Conservation (phyloP, 2,113 vertebrate genomes). For the Sclerurus mexicanus region DNA sequence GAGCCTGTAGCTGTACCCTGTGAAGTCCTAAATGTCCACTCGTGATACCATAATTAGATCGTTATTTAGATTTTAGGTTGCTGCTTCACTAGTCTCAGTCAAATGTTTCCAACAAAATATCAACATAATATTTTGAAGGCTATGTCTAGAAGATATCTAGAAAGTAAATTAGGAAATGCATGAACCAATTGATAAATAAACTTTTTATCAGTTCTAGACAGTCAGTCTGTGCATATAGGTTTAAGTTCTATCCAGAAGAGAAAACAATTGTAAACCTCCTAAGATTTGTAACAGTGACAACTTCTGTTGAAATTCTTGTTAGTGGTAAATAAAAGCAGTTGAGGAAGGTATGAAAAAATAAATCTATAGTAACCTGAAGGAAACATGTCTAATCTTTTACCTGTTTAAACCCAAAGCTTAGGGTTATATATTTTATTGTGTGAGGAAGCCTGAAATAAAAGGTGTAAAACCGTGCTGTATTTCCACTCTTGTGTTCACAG, state of each 20-base stretch:
- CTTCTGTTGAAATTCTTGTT: neutral
- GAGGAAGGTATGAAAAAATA: neutral
- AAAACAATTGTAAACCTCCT: neutral
- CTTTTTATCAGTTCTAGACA: neutral
- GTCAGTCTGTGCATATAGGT: neutral
- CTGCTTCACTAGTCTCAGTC: neutral
- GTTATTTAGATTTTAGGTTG: neutral
- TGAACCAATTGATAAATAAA: neutral
- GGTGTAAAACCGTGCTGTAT: neutral
- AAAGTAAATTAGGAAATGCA: neutral
- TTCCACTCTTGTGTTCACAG: slow-evolving; percentile 71
- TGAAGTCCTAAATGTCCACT: neutral
- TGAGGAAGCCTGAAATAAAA: slow-evolving; percentile 2
- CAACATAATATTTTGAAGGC: neutral
- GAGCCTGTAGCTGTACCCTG: neutral
- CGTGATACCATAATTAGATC: neutral
- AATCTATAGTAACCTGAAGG: neutral
- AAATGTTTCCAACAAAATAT: neutral
- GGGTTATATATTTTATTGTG: neutral
- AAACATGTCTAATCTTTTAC: neutral
- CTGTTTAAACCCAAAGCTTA: neutral
- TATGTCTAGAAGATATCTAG: neutral
- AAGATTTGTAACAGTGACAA: neutral
- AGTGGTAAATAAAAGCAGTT: neutral
- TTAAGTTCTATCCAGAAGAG: neutral